Conservation (phyloP, 2,113 vertebrate genomes). For the Prolemur simus region DNA sequence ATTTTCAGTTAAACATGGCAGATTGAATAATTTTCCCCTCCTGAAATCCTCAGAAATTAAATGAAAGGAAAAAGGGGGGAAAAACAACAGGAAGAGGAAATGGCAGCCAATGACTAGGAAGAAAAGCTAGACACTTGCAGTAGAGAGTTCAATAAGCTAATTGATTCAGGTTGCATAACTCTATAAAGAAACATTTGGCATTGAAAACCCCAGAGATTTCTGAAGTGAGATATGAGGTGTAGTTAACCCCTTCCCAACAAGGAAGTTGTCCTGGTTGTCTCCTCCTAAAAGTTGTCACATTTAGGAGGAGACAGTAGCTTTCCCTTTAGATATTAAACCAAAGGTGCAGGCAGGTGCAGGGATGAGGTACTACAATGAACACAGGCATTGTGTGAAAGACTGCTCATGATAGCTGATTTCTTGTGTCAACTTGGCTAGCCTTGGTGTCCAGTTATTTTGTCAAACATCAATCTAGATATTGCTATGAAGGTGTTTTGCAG, state of each 20-base stretch:
- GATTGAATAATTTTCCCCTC: background rate
- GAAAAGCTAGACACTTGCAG: background rate
- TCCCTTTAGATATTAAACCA: background rate
- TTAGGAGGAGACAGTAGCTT: background rate
- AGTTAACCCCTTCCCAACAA: background rate
- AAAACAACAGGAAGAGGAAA: background rate
- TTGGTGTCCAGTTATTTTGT: background rate
- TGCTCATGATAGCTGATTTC: background rate
- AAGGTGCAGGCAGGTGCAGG: background rate
- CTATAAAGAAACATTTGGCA: background rate
- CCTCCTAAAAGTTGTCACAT: background rate
- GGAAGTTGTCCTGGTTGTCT: background rate
- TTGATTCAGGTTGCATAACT: background rate
- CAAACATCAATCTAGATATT: background rate
- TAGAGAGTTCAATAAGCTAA: background rate
- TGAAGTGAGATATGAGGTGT: background rate
- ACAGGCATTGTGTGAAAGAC: background rate
- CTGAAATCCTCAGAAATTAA: background rate
- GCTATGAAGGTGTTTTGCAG: background rate
- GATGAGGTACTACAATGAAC: accelerated
- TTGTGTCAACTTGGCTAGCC: background rate
- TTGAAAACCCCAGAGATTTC: background rate
- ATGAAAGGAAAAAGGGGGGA: background rate
- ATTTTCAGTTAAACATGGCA: background rate
- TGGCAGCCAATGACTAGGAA: background rate